Conservation (phyloP, 2,113 vertebrate species). For the Engraulis encrasicolus region DNA sequence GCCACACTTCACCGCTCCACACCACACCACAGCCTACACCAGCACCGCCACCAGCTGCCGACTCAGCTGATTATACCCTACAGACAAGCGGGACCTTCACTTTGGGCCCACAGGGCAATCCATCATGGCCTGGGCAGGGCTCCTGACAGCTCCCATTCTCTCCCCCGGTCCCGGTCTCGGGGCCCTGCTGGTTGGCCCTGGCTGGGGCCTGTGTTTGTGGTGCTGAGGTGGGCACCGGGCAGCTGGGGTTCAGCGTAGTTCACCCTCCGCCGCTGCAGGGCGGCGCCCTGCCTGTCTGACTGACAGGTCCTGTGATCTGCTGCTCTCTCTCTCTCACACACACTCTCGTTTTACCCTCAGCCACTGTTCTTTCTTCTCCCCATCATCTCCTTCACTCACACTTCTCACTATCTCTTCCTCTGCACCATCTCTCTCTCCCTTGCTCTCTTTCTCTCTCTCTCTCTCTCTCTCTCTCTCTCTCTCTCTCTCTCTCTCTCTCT, state of each 20-base stretch:
- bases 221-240: slow-evolving; percentile 15
- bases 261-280: slow-evolving; percentile 13
- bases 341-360: too few relatives aligned
- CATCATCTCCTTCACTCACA: too few relatives aligned
- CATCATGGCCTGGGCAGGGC: slow-evolving; percentile 30
- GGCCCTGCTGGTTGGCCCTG: neutral
- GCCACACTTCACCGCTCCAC: neutral
- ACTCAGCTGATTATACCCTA: slow-evolving; percentile 17
- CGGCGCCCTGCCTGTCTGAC: slow-evolving; percentile 22
- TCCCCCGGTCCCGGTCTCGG: too few relatives aligned
- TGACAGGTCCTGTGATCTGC: slow-evolving; percentile 33
- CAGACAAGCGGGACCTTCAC: slow-evolving; percentile 9
- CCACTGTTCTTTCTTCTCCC: too few relatives aligned
- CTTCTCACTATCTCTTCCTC: too few relatives aligned
- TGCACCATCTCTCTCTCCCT: slow-evolving; percentile 23
- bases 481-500: too few relatives aligned
- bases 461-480: too few relatives aligned
- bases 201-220: neutral
- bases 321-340: too few relatives aligned
- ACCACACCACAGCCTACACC: neutral
- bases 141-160: slow-evolving; percentile 14
- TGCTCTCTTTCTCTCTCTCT: too few relatives aligned
- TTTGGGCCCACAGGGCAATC: slow-evolving; percentile 17
- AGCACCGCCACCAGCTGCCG: slow-evolving; percentile 6
- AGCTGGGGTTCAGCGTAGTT: slow-evolving; percentile 7